Evolutionary conservation across 1,140 invertebrate species (phyloP).

Genomic region (Cydia fagiglandana): DNA sequence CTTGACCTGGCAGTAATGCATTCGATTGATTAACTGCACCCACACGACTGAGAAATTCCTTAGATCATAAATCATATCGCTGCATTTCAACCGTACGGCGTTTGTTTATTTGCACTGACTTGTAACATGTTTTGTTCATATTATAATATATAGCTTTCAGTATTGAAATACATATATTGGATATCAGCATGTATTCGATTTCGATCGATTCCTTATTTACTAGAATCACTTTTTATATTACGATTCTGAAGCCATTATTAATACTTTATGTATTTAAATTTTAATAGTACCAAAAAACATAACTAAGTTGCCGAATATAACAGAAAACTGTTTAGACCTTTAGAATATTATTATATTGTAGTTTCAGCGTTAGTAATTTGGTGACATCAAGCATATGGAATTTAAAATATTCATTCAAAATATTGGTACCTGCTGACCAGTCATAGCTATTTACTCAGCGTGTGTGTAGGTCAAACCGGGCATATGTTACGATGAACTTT

Average conservation of each 20-base stretch:
- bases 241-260: no score
- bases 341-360: no score
- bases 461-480: not conserved
- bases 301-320: no score
- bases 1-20: constrained; percentile 15
- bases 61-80: constrained; percentile 17
- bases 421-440: not conserved
- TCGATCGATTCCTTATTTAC: no score
- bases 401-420: not conserved
- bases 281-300: no score
- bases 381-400: not conserved
- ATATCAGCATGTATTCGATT: no score
- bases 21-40: constrained; percentile 20
- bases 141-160: not conserved
- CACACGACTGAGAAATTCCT: constrained; percentile 22
- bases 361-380: not conserved
- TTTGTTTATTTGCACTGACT: constrained; percentile 1
- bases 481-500: not conserved
- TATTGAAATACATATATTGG: not conserved
- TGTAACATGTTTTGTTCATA: not conserved
- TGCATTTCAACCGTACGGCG: not conserved
- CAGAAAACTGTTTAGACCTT: no score
- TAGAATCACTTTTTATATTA: no score
- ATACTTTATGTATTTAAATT: no score
- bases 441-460: not conserved